These are phyloP conservation scores for Panulirus ornatus DNA, from an alignment of 1,140 invertebrate species.

Conservation along the genomic window DNA sequence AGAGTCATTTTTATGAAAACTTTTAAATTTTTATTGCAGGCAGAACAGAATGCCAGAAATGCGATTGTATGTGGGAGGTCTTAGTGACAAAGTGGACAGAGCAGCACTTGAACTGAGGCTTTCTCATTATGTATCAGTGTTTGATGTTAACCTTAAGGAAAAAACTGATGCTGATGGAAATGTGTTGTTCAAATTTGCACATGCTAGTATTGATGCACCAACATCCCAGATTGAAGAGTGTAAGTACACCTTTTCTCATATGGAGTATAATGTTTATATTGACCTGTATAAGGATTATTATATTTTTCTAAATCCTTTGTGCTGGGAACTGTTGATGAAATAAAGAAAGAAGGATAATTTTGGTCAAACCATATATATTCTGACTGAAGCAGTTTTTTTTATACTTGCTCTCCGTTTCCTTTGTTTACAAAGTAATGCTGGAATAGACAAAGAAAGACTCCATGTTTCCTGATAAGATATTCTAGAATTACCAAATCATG, in stretches of 20 bases:
- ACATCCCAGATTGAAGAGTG: neutral
- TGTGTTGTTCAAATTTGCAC: neutral
- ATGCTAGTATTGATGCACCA: neutral
- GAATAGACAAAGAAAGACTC: neutral
- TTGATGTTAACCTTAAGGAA: neutral
- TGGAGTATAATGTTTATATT: too few relatives aligned
- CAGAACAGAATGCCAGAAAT: neutral
- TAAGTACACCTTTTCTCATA: neutral
- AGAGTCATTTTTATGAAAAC: too few relatives aligned
- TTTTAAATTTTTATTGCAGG: too few relatives aligned
- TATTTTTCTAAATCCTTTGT: neutral
- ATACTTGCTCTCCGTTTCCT: neutral
- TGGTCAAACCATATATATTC: neutral
- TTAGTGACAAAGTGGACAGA: neutral
- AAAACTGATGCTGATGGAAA: neutral
- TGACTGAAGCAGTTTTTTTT: neutral
- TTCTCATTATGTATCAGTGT: neutral
- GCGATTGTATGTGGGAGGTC: neutral
- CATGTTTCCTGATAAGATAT: neutral
- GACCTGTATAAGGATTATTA: too few relatives aligned
- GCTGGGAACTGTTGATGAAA: neutral
- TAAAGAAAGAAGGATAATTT: neutral
- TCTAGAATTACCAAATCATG: neutral
- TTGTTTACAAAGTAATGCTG: neutral
- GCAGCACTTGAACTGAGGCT: neutral